A percentile compares a stretch with the other conserved stretches of the same genome.
Conservation (phyloP, 2,113 vertebrate species). For the Galbula dea region DNA sequence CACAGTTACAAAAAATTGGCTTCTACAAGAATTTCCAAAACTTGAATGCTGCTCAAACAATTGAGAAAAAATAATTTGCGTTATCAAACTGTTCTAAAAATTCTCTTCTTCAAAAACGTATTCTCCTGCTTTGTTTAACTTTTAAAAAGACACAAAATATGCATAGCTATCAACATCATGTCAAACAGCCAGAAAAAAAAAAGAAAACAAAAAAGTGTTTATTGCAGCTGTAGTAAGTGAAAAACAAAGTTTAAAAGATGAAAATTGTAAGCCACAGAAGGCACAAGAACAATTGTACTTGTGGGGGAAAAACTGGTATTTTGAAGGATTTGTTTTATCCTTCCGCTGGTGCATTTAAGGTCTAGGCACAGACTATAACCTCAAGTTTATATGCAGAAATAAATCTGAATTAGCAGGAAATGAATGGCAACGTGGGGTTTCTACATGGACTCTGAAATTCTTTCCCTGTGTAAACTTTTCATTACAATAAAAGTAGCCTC, state of each 20-base stretch:
- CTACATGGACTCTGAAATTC: constrained; percentile 51
- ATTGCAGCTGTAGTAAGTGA: constrained; percentile 80
- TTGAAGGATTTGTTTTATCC: constrained; percentile 79
- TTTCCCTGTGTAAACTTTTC: constrained; percentile 63
- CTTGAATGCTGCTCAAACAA: constrained; percentile 82
- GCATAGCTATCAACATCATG: constrained; percentile 84
- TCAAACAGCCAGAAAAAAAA: constrained; percentile 72
- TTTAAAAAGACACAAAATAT: constrained; percentile 87
- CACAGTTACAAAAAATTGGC: constrained; percentile 88
- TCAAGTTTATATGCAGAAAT: constrained; percentile 81
- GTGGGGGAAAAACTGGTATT: constrained; percentile 79
- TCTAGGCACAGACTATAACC: constrained; percentile 84
- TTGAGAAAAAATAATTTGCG: constrained; percentile 82
- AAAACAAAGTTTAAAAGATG: constrained; percentile 79
- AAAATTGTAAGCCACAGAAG: constrained; percentile 82
- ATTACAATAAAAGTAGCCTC: constrained; percentile 50
- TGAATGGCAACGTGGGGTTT: constrained; percentile 59
- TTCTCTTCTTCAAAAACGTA: constrained; percentile 83
- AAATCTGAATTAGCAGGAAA: constrained; percentile 69
- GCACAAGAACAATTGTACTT: constrained; percentile 83
- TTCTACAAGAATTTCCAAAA: constrained; percentile 85
- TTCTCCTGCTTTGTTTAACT: constrained; percentile 77
- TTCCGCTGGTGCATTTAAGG: constrained; percentile 87
- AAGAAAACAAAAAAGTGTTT: constrained; percentile 70
- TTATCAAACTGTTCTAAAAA: constrained; percentile 89